These are phyloP conservation scores for Enteromius paludinosus DNA, from an alignment of 2,797 vertebrate genomes.

Conservation along the genomic window DNA sequence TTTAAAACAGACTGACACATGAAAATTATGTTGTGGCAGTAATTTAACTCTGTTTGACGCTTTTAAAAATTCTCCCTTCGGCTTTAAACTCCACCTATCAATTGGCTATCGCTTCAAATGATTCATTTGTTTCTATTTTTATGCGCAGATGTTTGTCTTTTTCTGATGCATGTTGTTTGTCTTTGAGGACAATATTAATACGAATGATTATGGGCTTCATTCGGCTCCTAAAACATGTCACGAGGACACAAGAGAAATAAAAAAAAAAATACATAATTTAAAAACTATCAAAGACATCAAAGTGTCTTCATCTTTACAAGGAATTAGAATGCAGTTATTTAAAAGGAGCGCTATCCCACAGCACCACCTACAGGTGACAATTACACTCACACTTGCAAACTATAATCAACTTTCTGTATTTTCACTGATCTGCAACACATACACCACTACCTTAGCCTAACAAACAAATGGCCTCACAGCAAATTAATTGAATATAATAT, in stretches of 20 bases:
- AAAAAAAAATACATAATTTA: neutral
- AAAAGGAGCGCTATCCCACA: conserved; percentile 24
- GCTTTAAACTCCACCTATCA: neutral
- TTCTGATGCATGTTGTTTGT: neutral
- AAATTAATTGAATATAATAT: neutral
- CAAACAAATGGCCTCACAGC: neutral
- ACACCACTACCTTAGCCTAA: neutral
- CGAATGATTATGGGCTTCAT: conserved; percentile 2
- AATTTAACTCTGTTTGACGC: neutral
- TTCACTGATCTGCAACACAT: neutral
- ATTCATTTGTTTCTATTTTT: neutral
- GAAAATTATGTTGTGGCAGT: neutral
- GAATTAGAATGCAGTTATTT: neutral
- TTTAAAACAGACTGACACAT: neutral
- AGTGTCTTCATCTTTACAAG: neutral
- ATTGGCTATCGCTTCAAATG: neutral
- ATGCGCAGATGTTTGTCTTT: neutral
- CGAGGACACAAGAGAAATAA: neutral
- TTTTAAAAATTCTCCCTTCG: neutral
- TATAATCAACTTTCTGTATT: neutral
- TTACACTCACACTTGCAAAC: neutral
- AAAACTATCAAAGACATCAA: neutral
- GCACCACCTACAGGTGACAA: conserved; percentile 52
- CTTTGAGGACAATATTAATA: conserved; percentile 11
- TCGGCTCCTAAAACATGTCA: neutral